These are phyloP conservation scores for Sapayoa aenigma DNA, from an alignment of 2,113 vertebrate genomes.

Conservation along the genomic window DNA sequence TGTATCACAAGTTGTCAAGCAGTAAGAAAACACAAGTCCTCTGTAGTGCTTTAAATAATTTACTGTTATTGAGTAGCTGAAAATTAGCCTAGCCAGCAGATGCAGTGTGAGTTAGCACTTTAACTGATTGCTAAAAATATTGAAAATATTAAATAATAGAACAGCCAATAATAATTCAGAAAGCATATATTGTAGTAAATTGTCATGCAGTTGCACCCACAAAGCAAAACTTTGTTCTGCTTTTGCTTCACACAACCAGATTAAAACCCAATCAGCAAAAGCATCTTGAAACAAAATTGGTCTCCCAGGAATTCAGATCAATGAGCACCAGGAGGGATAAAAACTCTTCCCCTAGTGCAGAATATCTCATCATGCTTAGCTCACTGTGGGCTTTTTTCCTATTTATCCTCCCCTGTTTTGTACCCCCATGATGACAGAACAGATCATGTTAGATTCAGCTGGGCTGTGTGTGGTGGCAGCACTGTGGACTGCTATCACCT, in stretches of 20 bases:
- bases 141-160: not conserved
- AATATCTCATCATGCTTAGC: not conserved
- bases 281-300: not conserved
- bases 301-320: not conserved
- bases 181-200: not conserved
- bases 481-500: not conserved
- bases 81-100: not conserved
- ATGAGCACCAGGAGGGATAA: not conserved
- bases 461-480: too few relatives aligned
- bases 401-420: accelerated
- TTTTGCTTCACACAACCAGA: not conserved
- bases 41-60: not conserved
- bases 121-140: not conserved
- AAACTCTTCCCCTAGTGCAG: not conserved
- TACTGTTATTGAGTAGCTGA: not conserved
- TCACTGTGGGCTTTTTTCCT: not conserved
- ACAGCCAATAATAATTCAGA: not conserved
- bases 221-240: not conserved
- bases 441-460: not conserved
- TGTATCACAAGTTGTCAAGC: not conserved
- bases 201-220: not conserved
- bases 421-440: not conserved
- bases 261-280: accelerated
- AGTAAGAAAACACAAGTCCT: not conserved
- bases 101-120: not conserved